Evolutionary conservation across 1,140 invertebrate species (phyloP).

Genomic region (Archivesica marissinica): DNA sequence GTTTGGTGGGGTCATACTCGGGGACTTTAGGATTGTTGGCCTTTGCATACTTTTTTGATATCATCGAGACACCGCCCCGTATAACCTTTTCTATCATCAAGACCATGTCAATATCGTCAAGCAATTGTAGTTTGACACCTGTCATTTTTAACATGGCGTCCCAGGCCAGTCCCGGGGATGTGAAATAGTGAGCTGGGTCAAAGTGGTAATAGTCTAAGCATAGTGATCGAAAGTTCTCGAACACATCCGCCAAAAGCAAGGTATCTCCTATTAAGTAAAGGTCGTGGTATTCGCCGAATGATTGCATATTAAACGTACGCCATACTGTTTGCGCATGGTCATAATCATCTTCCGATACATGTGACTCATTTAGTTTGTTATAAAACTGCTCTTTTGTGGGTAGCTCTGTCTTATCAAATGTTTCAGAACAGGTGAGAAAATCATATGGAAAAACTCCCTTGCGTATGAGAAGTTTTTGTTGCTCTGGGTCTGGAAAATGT

Average conservation of each 20-base stretch:
- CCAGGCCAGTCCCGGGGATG: slow-evolving; percentile 73
- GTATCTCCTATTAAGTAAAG: slow-evolving; percentile 54
- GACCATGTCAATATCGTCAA: slow-evolving; percentile 61
- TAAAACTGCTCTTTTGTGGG: slow-evolving; percentile 54
- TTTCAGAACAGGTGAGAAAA: not conserved
- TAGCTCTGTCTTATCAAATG: slow-evolving; percentile 3
- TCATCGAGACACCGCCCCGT: slow-evolving; percentile 67
- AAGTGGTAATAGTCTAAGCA: slow-evolving; percentile 68
- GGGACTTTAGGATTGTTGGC: slow-evolving; percentile 55
- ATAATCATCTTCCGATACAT: slow-evolving; percentile 63
- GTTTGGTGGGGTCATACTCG: slow-evolving; percentile 55
- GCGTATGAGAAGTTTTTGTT: slow-evolving; percentile 25
- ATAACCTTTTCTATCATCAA: slow-evolving; percentile 36
- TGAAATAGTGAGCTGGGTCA: slow-evolving; percentile 66
- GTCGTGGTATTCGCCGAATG: slow-evolving; percentile 80
- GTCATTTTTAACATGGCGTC: slow-evolving; percentile 74
- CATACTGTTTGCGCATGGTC: slow-evolving; percentile 72
- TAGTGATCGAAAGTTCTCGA: slow-evolving; percentile 83
- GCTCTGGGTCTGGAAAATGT: slow-evolving; percentile 19
- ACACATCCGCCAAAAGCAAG: slow-evolving; percentile 81
- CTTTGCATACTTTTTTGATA: slow-evolving; percentile 65
- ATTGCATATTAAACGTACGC: slow-evolving; percentile 76
- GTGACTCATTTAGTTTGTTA: slow-evolving; percentile 29
- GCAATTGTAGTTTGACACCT: slow-evolving; percentile 65
- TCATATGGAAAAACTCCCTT: slow-evolving; percentile 51